These are phyloP conservation scores for Autographa pulchrina DNA, from an alignment of 2,888 invertebrate species.

Conservation along the genomic window DNA sequence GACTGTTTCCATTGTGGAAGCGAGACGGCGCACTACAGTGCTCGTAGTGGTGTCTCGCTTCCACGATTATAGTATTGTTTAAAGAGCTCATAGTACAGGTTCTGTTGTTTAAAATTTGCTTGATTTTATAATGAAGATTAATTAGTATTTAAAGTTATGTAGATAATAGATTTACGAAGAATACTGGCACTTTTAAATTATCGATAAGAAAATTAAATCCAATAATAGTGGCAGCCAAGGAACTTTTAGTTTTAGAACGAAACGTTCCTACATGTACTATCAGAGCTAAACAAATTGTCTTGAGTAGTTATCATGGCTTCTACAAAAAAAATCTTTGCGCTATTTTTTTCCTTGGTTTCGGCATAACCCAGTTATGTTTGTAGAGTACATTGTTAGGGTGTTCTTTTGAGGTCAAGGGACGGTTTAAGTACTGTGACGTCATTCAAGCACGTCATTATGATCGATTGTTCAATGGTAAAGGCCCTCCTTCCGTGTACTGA, in stretches of 20 bases:
- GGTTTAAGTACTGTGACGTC: slow-evolving; percentile 28
- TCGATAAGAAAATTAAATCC: not conserved
- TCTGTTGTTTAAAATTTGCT: not conserved
- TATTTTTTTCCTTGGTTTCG: slow-evolving; percentile 35
- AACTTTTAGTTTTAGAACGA: not conserved
- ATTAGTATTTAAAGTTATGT: too few species aligned
- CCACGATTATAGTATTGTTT: too few species aligned
- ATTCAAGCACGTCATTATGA: slow-evolving; percentile 33
- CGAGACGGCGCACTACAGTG: too few species aligned
- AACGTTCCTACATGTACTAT: not conserved
- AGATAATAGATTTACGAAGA: too few species aligned
- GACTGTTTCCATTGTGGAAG: too few species aligned
- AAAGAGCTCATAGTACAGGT: too few species aligned
- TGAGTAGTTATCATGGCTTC: not conserved
- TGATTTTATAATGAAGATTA: too few species aligned
- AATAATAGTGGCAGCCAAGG: not conserved
- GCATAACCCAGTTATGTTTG: slow-evolving; percentile 37
- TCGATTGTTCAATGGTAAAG: slow-evolving; percentile 30
- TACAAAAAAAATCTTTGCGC: slow-evolving; percentile 10
- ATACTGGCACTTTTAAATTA: too few species aligned
- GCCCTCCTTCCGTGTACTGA: slow-evolving; percentile 1
- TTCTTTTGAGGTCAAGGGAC: slow-evolving; percentile 47
- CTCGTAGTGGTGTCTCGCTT: too few species aligned
- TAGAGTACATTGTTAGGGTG: slow-evolving; percentile 31
- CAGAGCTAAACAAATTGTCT: not conserved